Evolutionary conservation across 1,140 invertebrate genomes (phyloP).

Genomic region (Coptotermes formosanus): DNA sequence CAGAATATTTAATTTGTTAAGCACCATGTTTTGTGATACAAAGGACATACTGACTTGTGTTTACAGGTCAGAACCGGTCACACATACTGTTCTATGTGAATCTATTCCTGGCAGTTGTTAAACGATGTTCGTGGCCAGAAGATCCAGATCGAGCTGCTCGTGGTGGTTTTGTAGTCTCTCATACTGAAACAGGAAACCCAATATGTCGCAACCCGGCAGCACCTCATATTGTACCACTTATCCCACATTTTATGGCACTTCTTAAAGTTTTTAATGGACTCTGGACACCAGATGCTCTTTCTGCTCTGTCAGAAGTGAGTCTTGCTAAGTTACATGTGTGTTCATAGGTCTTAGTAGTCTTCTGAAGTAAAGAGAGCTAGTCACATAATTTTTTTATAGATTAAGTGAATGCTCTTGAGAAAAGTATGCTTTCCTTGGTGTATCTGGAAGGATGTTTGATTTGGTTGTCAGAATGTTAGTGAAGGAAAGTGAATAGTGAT

Average conservation of each 20-base stretch:
- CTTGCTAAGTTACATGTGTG: constrained; percentile 21
- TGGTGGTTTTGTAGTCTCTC: constrained; percentile 75
- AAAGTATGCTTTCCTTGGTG: too few relatives aligned
- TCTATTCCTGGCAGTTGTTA: constrained; percentile 77
- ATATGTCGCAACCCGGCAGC: constrained; percentile 83
- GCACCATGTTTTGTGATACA: too few relatives aligned
- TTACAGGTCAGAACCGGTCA: constrained; percentile 46
- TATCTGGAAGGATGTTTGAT: too few relatives aligned
- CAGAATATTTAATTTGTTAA: too few relatives aligned
- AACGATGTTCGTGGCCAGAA: constrained; percentile 79
- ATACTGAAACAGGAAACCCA: constrained; percentile 71
- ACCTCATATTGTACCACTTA: constrained; percentile 72
- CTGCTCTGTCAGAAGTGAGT: constrained; percentile 57
- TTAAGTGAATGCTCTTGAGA: neutral
- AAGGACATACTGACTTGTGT: constrained; percentile 10
- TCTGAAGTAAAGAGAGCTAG: neutral
- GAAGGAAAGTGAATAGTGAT: too few relatives aligned
- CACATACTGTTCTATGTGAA: constrained; percentile 69
- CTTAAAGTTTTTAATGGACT: constrained; percentile 76
- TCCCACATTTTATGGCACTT: constrained; percentile 74
- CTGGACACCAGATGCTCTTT: constrained; percentile 66
- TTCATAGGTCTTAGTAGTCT: neutral
- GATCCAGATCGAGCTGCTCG: constrained; percentile 73
- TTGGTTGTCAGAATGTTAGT: too few relatives aligned
- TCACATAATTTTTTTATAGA: constrained; percentile 31